Percentiles rank a stretch among this genome's conserved stretches.
phyloP scores from a whole-genome alignment of 2,888 invertebrate species.

The Habrosyne pyritoides region DNA sequence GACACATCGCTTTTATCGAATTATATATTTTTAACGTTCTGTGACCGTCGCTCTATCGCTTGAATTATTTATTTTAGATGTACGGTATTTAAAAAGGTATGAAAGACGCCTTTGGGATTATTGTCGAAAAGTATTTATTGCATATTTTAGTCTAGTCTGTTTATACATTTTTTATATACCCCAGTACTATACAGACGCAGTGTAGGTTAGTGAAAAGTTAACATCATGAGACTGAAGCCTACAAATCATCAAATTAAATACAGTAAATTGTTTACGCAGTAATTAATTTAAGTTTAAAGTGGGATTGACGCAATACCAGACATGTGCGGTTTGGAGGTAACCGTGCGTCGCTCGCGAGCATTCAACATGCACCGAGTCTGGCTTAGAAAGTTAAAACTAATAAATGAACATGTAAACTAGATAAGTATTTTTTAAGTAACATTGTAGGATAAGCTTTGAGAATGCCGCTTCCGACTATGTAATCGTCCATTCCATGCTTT shows the following conservation, averaged over 20 bases:
- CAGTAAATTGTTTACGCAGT: slow-evolving; percentile 49
- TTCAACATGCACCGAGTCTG: slow-evolving; percentile 49
- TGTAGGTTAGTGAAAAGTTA: slow-evolving; percentile 50
- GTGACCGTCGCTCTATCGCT: slow-evolving; percentile 61
- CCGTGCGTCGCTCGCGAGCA: slow-evolving; percentile 7
- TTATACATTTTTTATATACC: slow-evolving; percentile 50
- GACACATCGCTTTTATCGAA: slow-evolving; percentile 61
- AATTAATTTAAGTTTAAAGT: slow-evolving; percentile 60
- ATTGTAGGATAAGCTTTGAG: slow-evolving; percentile 53
- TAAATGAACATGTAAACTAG: slow-evolving; percentile 56
- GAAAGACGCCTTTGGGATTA: slow-evolving; percentile 48
- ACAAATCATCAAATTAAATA: slow-evolving; percentile 39
- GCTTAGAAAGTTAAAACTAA: too few species aligned
- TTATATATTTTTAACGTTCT: slow-evolving; percentile 56
- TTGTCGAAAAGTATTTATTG: slow-evolving; percentile 65
- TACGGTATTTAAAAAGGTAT: slow-evolving; percentile 48
- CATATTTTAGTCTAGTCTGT: slow-evolving; percentile 75
- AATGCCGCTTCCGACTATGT: slow-evolving; percentile 53
- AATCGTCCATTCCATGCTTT: slow-evolving; percentile 68
- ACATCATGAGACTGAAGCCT: slow-evolving; percentile 61
- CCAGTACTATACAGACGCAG: slow-evolving; percentile 31
- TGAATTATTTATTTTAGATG: slow-evolving; percentile 74
- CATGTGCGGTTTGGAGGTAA: slow-evolving; percentile 23
- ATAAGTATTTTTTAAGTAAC: slow-evolving; percentile 69
- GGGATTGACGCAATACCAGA: slow-evolving; percentile 75